Evolutionary conservation across 2,888 invertebrate species (phyloP).

Genomic region (Cephus spinipes): DNA sequence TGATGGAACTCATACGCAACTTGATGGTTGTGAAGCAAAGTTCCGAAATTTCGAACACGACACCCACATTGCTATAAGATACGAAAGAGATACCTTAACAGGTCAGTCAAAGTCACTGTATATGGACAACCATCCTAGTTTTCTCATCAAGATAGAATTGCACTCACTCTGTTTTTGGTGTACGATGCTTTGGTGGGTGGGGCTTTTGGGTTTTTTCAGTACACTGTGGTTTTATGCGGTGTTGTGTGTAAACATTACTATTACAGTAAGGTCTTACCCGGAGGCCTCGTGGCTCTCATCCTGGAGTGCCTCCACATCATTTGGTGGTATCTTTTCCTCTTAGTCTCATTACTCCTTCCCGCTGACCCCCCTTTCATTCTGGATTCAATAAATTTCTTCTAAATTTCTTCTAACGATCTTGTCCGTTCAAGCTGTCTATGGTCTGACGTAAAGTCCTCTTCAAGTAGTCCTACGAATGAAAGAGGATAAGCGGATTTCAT

Average conservation of each 20-base stretch:
- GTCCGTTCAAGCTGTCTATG: no score
- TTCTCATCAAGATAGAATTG: no score
- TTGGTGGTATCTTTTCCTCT: constrained; percentile 7
- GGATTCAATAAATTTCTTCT: no score
- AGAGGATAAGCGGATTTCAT: no score
- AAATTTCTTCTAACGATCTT: no score
- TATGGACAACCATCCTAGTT: no score
- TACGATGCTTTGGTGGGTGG: no score
- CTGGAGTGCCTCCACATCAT: constrained; percentile 26
- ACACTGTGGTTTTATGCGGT: constrained; percentile 18
- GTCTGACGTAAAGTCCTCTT: no score
- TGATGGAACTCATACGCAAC: constrained; percentile 97
- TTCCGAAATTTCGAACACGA: constrained; percentile 93
- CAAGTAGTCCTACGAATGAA: no score
- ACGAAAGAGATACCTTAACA: constrained; percentile 89
- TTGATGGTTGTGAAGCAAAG: constrained; percentile 97
- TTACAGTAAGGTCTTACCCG: constrained; percentile 33
- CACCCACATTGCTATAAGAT: constrained; percentile 90
- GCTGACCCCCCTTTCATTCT: constrained; percentile 8
- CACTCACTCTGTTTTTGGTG: no score
- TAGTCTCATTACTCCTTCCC: constrained; percentile 9
- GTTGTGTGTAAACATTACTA: constrained; percentile 22
- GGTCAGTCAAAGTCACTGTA: constrained; percentile 68
- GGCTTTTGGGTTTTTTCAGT: no score
- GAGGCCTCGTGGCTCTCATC: constrained; percentile 32